Conservation (phyloP, 1,140 invertebrate genomes). For the Drosophila nannoptera region DNA sequence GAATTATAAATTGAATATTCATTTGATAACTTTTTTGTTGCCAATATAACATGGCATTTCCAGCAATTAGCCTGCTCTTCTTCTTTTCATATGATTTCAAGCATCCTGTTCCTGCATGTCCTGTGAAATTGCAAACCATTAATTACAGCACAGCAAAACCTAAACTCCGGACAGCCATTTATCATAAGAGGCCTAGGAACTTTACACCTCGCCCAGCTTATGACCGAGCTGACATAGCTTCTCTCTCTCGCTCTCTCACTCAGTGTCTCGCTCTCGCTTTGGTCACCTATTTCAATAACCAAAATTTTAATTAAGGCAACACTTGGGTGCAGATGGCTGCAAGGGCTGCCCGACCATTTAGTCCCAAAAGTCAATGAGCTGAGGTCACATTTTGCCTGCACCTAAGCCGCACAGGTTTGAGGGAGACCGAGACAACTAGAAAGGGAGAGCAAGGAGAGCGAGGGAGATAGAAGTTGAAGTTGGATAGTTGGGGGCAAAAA, state of each 20-base stretch:
- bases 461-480: no score
- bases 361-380: slow-evolving; percentile 69
- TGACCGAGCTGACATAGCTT: slow-evolving; percentile 8
- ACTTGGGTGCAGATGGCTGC: slow-evolving; percentile 13
- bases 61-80: slow-evolving; percentile 20
- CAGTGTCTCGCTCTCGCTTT: background rate
- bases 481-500: background rate
- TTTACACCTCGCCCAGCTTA: slow-evolving; percentile 37
- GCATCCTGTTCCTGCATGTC: slow-evolving; percentile 14
- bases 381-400: slow-evolving; percentile 63
- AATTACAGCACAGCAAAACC: slow-evolving; percentile 25
- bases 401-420: slow-evolving; percentile 50
- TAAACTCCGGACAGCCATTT: slow-evolving; percentile 26
- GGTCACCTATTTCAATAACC: slow-evolving; percentile 35
- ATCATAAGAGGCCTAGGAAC: slow-evolving; percentile 41
- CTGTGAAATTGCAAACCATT: slow-evolving; percentile 40
- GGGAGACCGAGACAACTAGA: background rate
- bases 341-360: slow-evolving; percentile 38
- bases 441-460: no score
- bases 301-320: slow-evolving; percentile 73
- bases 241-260: background rate
- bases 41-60: background rate
- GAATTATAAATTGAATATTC: background rate
- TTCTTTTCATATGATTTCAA: background rate
- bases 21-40: background rate